A percentile compares a stretch with the other conserved stretches of the same genome.
These are phyloP conservation scores for Papilio polyxenes DNA, from an alignment of 1,140 invertebrate species.

Conservation along the genomic window DNA sequence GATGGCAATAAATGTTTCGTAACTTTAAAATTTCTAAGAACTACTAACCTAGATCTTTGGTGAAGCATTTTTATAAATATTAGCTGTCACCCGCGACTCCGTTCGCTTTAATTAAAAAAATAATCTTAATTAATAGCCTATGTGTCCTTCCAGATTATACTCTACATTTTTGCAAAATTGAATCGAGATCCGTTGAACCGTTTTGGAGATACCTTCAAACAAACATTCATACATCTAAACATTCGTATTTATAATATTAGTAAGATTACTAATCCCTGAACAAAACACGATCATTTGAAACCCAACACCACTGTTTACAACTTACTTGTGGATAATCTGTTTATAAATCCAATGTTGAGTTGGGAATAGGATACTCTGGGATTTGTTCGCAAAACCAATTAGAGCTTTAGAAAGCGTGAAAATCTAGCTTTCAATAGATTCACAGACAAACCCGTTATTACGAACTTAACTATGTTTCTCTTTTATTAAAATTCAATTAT, in stretches of 20 bases:
- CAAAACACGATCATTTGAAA: neutral
- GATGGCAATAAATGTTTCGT: neutral
- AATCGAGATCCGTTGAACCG: too few relatives aligned
- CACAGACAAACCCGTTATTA: neutral
- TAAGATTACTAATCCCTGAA: neutral
- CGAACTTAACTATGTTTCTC: too few relatives aligned
- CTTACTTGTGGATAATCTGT: neutral
- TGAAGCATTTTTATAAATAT: neutral
- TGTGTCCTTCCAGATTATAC: too few relatives aligned
- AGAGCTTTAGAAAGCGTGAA: neutral
- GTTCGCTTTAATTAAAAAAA: too few relatives aligned
- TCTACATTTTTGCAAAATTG: too few relatives aligned
- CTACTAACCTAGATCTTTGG: neutral
- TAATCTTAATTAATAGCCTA: too few relatives aligned
- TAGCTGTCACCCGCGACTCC: neutral
- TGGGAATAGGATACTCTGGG: neutral
- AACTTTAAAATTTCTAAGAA: neutral
- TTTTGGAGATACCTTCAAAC: too few relatives aligned
- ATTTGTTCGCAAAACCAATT: slow-evolving; percentile 2
- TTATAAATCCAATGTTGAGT: neutral
- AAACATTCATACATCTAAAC: too few relatives aligned
- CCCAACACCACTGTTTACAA: neutral
- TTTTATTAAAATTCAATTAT: too few relatives aligned
- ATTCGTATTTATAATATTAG: too few relatives aligned
- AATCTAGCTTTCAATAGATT: neutral